These are phyloP conservation scores for Drosophila pegasa DNA, from an alignment of 2,888 invertebrate genomes.

Conservation along the genomic window DNA sequence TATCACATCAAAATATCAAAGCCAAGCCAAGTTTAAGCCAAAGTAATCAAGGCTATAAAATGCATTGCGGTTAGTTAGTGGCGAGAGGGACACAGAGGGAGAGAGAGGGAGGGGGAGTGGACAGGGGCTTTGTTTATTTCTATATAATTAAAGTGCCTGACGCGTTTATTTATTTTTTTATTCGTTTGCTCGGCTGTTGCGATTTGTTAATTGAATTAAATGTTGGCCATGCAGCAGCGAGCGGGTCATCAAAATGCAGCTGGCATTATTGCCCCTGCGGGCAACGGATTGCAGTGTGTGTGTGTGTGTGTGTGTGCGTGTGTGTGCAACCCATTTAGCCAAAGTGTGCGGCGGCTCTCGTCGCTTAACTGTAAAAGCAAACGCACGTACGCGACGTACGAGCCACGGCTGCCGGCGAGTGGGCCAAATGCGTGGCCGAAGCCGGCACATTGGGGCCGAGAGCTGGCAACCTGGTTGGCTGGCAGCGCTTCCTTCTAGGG, in stretches of 20 bases:
- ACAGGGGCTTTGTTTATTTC: conserved; percentile 2
- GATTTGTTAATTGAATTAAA: conserved; percentile 81
- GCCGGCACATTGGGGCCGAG: conserved; percentile 43
- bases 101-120: neutral
- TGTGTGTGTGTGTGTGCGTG: conserved; percentile 16
- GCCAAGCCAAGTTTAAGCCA: conserved; percentile 13
- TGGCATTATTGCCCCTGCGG: conserved; percentile 44
- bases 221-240: conserved; percentile 58
- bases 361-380: conserved; percentile 71
- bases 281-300: conserved; percentile 34
- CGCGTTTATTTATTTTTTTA: conserved; percentile 42
- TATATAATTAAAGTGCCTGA: conserved; percentile 63
- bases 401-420: conserved; percentile 25
- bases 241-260: conserved; percentile 76
- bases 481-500: neutral
- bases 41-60: conserved; percentile 50
- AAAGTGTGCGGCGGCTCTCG: conserved; percentile 56
- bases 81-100: neutral
- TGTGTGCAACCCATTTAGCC: conserved; percentile 69
- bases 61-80: conserved; percentile 40
- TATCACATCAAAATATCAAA: conserved; percentile 47
- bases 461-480: neutral
- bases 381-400: conserved; percentile 66
- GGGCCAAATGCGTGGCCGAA: conserved; percentile 45
- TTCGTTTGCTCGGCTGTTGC: conserved; percentile 52